Base-by-base conservation (phyloP, 2,797 vertebrate species). In the Alfaro cultratus region DNA sequence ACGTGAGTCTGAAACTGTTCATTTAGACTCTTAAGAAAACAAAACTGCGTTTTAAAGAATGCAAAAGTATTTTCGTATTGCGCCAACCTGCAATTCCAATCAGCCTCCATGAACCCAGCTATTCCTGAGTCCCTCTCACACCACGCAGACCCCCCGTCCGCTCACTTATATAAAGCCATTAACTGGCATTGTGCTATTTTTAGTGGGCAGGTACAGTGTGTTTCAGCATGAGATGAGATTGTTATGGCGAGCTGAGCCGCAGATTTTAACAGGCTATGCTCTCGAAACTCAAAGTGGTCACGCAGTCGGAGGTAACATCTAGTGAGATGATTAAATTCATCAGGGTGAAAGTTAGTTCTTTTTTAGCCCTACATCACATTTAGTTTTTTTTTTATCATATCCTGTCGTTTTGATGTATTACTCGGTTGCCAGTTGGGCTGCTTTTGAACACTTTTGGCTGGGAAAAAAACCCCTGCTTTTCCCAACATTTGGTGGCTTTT, bases 111-210 rank as follows among this genome's bases (percentile, higher is more conserved):
- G 90, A 90, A 64, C 84, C 15, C 8, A 80, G 80, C 85, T 83
- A 75, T 85, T 87, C 73, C 60, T 87, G 84, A 89, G 80, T 77
- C 18, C 1, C 70, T 77, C 76, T 47, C 80, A 82, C 85, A 16
- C 73, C n/a, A 2, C 79, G 4, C 80, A 76, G 85, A 85, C 86
- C 86, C 84, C 82, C 82, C 90, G 68, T 82, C 85, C 90, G 88
- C 91, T 53, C 79, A 72, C 93, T 94, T 94, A 95, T 80, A 90
- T 93, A 94, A 95, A 94, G 82, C 93, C 92, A 93, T 94, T 91
- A 94, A 90, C 91, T n/a, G 77, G 74, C 76, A 43, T 81, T 47
- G 79, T 53, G 89, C 89, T 95, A 94, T 95, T 94, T 93, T 89
- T 92, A 90, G 88, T 46, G 84, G 80, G 86, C 92, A 94, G 93